These are phyloP conservation scores for Cryptomyrus ogoouensis DNA, from an alignment of 2,113 vertebrate species.

Conservation along the genomic window DNA sequence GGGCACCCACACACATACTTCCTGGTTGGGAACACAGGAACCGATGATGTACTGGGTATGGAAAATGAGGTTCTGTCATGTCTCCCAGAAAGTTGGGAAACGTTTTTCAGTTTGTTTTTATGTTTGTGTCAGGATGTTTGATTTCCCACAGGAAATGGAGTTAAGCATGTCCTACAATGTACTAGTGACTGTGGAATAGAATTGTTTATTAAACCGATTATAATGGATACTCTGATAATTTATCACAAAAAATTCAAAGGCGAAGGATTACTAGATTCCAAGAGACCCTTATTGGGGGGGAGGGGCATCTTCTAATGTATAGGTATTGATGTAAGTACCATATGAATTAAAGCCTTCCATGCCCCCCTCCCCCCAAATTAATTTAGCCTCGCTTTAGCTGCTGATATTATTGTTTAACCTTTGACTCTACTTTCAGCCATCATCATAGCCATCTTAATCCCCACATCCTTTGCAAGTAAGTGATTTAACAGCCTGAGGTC, in stretches of 20 bases:
- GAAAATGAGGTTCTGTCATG: neutral
- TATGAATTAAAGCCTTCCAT: neutral
- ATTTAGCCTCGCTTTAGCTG: neutral
- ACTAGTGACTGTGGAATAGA: neutral
- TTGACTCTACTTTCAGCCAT: neutral
- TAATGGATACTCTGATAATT: neutral
- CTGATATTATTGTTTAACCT: slow-evolving; percentile 3
- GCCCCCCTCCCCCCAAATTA: neutral
- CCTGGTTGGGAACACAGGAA: neutral
- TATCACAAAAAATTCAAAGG: neutral
- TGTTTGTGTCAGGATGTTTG: neutral
- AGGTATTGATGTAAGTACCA: neutral
- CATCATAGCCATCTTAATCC: neutral
- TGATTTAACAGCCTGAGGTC: neutral
- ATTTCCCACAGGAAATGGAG: neutral
- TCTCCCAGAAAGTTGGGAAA: neutral
- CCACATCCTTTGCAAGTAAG: neutral
- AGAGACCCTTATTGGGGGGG: neutral
- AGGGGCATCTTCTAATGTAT: neutral
- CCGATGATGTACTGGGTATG: neutral
- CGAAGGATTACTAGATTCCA: neutral
- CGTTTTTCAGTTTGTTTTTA: neutral
- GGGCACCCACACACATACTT: neutral
- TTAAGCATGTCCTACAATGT: neutral
- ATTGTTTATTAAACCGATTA: neutral